A percentile compares a stretch with the other conserved stretches of the same genome.
Conservation (phyloP, 2,888 invertebrate species). For the Physocephala rufipes region DNA sequence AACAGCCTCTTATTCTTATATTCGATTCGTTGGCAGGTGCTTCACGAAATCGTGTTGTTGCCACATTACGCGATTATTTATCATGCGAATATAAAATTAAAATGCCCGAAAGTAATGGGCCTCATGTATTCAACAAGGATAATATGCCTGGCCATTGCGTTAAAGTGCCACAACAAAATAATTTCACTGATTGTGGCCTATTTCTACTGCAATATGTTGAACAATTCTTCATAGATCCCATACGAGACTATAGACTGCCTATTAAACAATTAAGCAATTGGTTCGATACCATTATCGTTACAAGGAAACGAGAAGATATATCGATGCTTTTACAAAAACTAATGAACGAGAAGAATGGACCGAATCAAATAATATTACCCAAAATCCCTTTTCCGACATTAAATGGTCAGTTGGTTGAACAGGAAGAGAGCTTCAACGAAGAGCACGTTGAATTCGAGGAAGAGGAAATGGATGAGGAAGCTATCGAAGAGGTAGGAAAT, state of each 20-base stretch:
- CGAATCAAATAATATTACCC: slow-evolving; percentile 71
- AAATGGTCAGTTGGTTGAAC: slow-evolving; percentile 75
- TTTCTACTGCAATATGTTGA: slow-evolving; percentile 96
- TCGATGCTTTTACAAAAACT: slow-evolving; percentile 79
- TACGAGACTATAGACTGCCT: slow-evolving; percentile 82
- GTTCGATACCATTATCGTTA: slow-evolving; percentile 87
- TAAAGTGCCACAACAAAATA: slow-evolving; percentile 96
- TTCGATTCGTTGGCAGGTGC: slow-evolving; percentile 93
- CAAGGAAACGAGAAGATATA: slow-evolving; percentile 87
- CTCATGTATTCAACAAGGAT: slow-evolving; percentile 75
- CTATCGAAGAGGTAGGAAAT: slow-evolving; percentile 59
- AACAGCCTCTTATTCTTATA: slow-evolving; percentile 86
- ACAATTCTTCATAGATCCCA: slow-evolving; percentile 89
- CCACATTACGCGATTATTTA: slow-evolving; percentile 90
- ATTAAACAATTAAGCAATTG: slow-evolving; percentile 84
- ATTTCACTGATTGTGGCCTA: slow-evolving; percentile 96
- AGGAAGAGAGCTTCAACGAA: slow-evolving; percentile 67
- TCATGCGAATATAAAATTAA: slow-evolving; percentile 86
- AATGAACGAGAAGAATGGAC: slow-evolving; percentile 75
- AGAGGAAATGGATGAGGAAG: slow-evolving; percentile 67
- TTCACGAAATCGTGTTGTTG: slow-evolving; percentile 83
- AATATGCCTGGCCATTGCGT: slow-evolving; percentile 87
- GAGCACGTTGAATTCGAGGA: slow-evolving; percentile 69
- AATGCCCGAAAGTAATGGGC: slow-evolving; percentile 66
- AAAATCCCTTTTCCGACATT: slow-evolving; percentile 79